Evolutionary conservation across 2,797 vertebrate genomes (phyloP).

Genomic region (Anomalospiza imberbis): DNA sequence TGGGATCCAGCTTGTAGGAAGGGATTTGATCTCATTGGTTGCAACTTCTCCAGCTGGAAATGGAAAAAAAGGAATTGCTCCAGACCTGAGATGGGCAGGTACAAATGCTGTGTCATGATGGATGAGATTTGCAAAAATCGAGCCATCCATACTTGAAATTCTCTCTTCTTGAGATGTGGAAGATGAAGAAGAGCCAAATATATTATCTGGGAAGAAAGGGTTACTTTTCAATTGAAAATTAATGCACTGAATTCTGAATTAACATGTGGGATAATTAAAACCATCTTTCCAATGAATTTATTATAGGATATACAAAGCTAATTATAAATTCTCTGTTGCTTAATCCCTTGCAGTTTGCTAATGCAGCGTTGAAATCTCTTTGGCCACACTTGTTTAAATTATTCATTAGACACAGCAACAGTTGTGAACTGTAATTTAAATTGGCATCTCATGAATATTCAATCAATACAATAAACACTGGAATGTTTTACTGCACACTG

Average conservation of each 20-base stretch:
- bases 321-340: conserved; percentile 84
- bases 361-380: conserved; percentile 84
- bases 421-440: conserved; percentile 95
- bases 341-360: conserved; percentile 84
- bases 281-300: conserved; percentile 81
- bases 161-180: background rate
- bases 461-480: conserved; percentile 85
- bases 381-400: conserved; percentile 89
- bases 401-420: conserved; percentile 90
- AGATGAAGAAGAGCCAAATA: background rate
- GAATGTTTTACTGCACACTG: conserved; percentile 81
- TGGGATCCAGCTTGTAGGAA: background rate
- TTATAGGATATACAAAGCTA: conserved; percentile 78
- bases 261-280: conserved; percentile 79
- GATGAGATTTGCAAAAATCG: background rate
- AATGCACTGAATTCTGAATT: conserved; percentile 64
- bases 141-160: background rate
- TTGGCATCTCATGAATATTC: conserved; percentile 91
- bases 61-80: background rate
- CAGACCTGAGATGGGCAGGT: background rate
- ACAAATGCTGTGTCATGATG: background rate
- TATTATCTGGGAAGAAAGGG: conserved; percentile 49
- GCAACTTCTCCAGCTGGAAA: background rate
- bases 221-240: conserved; percentile 47
- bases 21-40: background rate